These are phyloP conservation scores for Crocidura indochinensis DNA, from an alignment of 2,797 vertebrate species.

Conservation along the genomic window DNA sequence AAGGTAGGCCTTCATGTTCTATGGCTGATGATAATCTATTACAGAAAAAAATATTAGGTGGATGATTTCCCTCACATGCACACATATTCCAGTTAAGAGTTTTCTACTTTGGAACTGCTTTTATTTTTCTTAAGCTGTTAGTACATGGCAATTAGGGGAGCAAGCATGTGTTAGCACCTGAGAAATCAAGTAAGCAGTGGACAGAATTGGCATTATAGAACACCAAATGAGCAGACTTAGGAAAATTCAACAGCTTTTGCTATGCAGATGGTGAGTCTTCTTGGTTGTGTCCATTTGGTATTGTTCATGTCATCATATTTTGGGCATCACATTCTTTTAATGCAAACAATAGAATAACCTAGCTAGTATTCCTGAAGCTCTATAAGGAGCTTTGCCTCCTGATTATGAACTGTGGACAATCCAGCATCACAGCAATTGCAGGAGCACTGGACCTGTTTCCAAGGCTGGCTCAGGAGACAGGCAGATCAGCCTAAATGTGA, in stretches of 20 bases:
- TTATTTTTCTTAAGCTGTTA: constrained; percentile 69
- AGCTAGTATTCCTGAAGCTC: background rate
- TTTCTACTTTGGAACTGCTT: constrained; percentile 68
- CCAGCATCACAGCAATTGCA: background rate
- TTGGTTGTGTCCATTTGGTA: background rate
- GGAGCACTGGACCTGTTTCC: background rate
- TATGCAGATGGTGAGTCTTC: background rate
- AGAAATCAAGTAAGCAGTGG: constrained; percentile 51
- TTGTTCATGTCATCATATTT: constrained; percentile 4
- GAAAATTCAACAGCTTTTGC: background rate
- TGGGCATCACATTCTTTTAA: constrained; percentile 15
- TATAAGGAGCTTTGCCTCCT: background rate
- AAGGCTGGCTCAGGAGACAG: background rate
- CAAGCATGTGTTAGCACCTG: constrained; percentile 46
- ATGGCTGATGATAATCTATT: constrained; percentile 60
- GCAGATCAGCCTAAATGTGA: background rate
- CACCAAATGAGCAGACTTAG: background rate
- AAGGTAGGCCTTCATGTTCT: constrained; percentile 47
- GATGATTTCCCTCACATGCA: no score
- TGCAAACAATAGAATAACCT: background rate
- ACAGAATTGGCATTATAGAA: background rate
- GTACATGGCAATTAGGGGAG: constrained; percentile 56
- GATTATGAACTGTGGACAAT: background rate
- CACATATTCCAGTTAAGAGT: background rate
- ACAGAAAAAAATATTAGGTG: no score